Base-by-base conservation (phyloP, 2,797 vertebrate genomes). In the Malurus splendens region DNA sequence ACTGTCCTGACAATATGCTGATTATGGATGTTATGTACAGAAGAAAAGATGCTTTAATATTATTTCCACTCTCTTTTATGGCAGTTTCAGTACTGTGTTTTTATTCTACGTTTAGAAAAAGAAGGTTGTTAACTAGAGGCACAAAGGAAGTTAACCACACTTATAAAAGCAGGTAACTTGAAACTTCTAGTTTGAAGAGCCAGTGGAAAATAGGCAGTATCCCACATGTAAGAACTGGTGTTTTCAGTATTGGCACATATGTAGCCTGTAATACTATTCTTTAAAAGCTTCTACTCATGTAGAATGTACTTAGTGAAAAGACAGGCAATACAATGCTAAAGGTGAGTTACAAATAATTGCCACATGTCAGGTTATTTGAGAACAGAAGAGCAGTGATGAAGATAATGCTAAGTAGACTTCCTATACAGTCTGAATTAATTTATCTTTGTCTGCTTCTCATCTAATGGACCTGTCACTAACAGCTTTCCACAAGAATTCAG, bases 21-120 rank as follows among this genome's bases (percentile, higher is more conserved):
- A 51, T 67, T 36, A 44, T 30, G 6, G 18, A 47, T 1, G 1
- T 68, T 57, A 85, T 0, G 0, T 44, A 45, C 24, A 17, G 14
- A 83, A 72, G 30, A 39, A 59, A 57, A 44, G 8, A 28, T 56
- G 22, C 5, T 82, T 70, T 28, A 82, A 15, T 22, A 72, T 61
- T 78, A 57, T 62, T 75, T 86, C 41, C 27, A 28, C 8, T 59
- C 23, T 27, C 10, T 39, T 51, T 47, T 72, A 24, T 15, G 0
- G 12, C 24, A 71, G 9, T 8, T 7, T 33, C 57, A 47, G 27
- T 13, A 45, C 2, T 64, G 28, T 12, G 3, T 1, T 83, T 82
- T 79, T 51, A 33, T 28, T 42, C 45, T 61, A 19, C 54, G 14
- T 64, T 83, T 56, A 67, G 45, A 71, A 70, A 38, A 66, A 50